These are phyloP conservation scores for Poecilia wingei DNA, from an alignment of 2,797 vertebrate genomes.

Conservation along the genomic window DNA sequence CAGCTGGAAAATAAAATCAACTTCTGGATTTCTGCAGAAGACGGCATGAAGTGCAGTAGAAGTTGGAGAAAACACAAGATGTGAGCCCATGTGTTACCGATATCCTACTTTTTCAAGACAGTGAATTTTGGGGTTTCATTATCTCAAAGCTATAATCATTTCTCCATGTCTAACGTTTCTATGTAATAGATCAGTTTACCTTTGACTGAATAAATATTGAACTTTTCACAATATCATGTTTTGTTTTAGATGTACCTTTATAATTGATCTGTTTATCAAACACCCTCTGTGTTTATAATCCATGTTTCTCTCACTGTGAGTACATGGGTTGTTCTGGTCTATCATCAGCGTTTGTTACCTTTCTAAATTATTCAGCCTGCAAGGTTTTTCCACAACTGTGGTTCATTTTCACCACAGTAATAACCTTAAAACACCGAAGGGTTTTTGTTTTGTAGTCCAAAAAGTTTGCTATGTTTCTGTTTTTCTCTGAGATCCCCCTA, in stretches of 20 bases:
- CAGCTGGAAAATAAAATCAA: no score
- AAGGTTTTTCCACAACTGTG: not conserved
- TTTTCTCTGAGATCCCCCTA: not conserved
- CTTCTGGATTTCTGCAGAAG: no score
- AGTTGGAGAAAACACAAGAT: no score
- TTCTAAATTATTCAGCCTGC: not conserved
- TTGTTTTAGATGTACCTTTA: not conserved
- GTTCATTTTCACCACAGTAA: not conserved
- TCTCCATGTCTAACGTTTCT: no score
- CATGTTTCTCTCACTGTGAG: not conserved
- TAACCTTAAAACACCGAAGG: not conserved
- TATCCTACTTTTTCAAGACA: not conserved
- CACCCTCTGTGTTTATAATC: not conserved
- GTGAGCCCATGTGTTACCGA: not conserved
- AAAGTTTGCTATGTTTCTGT: not conserved
- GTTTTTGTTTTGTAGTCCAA: not conserved
- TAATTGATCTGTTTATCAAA: not conserved
- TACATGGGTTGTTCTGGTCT: not conserved
- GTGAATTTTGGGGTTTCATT: not conserved
- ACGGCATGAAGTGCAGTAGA: no score
- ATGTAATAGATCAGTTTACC: no score
- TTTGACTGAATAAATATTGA: no score
- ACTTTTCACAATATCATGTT: no score
- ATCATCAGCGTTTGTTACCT: not conserved
- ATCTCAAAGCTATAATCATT: not conserved